Evolutionary conservation across 2,888 invertebrate species (phyloP).

Genomic region (Cremastobaeus sp.): DNA sequence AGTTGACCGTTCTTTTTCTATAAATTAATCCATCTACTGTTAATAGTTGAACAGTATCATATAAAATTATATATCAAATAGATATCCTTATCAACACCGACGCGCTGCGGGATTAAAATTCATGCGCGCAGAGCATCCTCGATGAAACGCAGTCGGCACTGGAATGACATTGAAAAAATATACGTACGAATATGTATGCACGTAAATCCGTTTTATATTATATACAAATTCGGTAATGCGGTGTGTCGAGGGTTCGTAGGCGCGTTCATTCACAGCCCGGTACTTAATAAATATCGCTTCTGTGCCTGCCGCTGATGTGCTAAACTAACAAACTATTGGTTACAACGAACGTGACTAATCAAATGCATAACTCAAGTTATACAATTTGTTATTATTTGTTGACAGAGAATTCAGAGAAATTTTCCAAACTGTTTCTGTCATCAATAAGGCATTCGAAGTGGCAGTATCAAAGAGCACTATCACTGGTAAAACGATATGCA

Average conservation of each 20-base stretch:
- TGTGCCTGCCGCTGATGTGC: slow-evolving; percentile 5
- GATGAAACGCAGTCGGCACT: slow-evolving; percentile 63
- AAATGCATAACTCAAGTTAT: neutral
- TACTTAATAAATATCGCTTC: slow-evolving; percentile 22
- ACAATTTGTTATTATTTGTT: slow-evolving; percentile 15
- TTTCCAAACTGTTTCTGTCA: slow-evolving; percentile 18
- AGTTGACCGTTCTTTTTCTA: slow-evolving; percentile 3
- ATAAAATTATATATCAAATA: too few species aligned
- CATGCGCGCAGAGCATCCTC: slow-evolving; percentile 34
- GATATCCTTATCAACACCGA: slow-evolving; percentile 23
- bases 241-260: slow-evolving; percentile 37
- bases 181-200: slow-evolving; percentile 64
- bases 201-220: slow-evolving; percentile 52
- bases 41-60: too few species aligned
- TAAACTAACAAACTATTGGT: slow-evolving; percentile 9
- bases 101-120: slow-evolving; percentile 24
- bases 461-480: slow-evolving; percentile 33
- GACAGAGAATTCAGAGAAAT: slow-evolving; percentile 7
- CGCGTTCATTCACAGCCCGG: slow-evolving; percentile 56
- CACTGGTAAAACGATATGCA: slow-evolving; percentile 29
- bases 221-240: slow-evolving; percentile 59
- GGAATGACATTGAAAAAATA: slow-evolving; percentile 70
- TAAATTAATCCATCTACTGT: too few species aligned
- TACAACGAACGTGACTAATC: neutral
- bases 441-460: slow-evolving; percentile 46